These are phyloP conservation scores for Siniperca scherzeri DNA, from an alignment of 2,797 vertebrate species.

Conservation along the genomic window DNA sequence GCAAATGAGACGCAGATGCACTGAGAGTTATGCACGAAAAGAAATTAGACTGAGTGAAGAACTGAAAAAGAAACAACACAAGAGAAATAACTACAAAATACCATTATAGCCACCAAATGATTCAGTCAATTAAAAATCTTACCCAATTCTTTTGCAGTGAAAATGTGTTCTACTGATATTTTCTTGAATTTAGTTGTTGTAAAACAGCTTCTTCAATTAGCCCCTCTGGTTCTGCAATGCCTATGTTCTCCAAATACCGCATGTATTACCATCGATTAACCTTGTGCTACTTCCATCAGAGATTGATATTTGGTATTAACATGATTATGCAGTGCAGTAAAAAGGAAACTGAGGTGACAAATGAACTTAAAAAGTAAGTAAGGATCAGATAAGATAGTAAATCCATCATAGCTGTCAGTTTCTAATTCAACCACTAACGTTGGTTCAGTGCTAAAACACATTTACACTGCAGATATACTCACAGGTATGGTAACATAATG, in stretches of 20 bases:
- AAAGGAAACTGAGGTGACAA: conserved; percentile 8
- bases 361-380: conserved; percentile 8
- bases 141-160: not conserved
- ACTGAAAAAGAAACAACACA: not conserved
- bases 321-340: conserved; percentile 5
- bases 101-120: not conserved
- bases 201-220: not conserved
- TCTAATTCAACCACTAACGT: not conserved
- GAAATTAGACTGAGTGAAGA: conserved; percentile 8
- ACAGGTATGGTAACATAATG: not conserved
- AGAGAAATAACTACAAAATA: conserved; percentile 12
- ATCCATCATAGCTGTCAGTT: conserved; percentile 19
- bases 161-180: not conserved
- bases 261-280: conserved; percentile 8
- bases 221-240: not conserved
- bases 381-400: conserved; percentile 17
- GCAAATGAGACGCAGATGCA: conserved; percentile 46
- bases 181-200: not conserved
- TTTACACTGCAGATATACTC: not conserved
- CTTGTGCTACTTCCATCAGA: conserved; percentile 11
- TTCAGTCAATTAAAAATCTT: not conserved
- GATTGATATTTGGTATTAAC: conserved; percentile 18
- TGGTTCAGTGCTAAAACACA: not conserved
- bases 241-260: conserved; percentile 1
- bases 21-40: conserved; percentile 20